Evolutionary conservation across 2,113 vertebrate species (phyloP), one percentile per base, ranked within the genome.

Genomic region (Trochalopteron elliotii): DNA sequence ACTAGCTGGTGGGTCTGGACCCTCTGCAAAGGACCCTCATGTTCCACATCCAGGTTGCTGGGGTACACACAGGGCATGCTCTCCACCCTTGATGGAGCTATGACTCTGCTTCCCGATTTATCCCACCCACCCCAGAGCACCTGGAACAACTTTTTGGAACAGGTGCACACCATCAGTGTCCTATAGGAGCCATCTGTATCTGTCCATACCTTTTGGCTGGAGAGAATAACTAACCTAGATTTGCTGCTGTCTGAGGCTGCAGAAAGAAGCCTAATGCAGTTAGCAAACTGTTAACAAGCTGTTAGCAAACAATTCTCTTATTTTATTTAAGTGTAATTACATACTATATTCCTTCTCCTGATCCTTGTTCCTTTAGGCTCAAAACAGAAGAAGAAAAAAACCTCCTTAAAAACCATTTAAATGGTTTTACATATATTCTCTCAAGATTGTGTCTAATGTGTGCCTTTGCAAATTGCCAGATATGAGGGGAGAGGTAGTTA

Each of bases 21-120:
- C 55, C 30, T 30, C 50, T 12, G 12, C 0, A 0, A 90, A 24
- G 23, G 45, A 55, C 17, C 16, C 47, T 45, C 27, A 10, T 2
- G 2, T 17, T 44, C n/a, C 78, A 20, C 49, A 52, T 35, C 22
- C 27, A 39, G 18, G 10, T 19, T 70, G 11, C 60, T 8, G 15
- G 7, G 12, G 19, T 2, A 5, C 2, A 0, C 7, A 2, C 2
- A 15, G 33, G 3, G 4, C 14, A 37, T 2, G 0, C 12, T 35
- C 30, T 27, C 21, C 3, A 10, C 17, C 47, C 35, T 71, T 22
- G 15, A 55, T 44, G 12, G 42, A 47, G 33, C 20, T 23, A 16
- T 3, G 9, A 24, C 22, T 35, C 35, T 2, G 3, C 52, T 82
- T 77, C 52, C 65, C 49, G 37, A 37, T 69, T 63, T 49, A 49